A percentile compares a stretch with the other conserved stretches of the same genome.
These are phyloP conservation scores for Anneissia japonica DNA, from an alignment of 35 echinoderm and acorn worm species.

Conservation along the genomic window DNA sequence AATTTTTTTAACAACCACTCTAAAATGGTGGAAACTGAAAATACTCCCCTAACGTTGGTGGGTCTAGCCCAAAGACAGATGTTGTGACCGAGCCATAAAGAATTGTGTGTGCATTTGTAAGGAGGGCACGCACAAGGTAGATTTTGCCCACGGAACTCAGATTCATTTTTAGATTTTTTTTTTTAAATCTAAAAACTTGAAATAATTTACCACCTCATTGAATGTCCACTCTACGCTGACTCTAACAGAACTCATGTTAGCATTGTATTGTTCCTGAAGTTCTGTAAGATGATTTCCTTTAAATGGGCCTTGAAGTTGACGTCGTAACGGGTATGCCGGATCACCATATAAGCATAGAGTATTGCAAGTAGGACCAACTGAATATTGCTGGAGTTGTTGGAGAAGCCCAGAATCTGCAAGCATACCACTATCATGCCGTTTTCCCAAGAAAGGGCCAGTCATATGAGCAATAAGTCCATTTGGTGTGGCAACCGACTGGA, in stretches of 20 bases:
- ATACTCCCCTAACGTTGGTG: too few species aligned
- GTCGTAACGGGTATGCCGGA: conserved; percentile 37
- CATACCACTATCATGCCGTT: background rate
- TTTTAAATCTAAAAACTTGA: conserved; percentile 34
- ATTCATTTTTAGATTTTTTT: conserved; percentile 40
- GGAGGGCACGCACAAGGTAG: conserved; percentile 23
- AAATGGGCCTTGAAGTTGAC: conserved; percentile 8
- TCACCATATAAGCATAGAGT: conserved; percentile 52
- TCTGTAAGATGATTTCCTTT: conserved; percentile 22
- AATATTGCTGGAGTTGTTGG: background rate
- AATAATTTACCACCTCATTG: conserved; percentile 23
- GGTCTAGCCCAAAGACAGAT: too few species aligned
- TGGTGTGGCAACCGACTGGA: conserved; percentile 4
- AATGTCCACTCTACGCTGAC: conserved; percentile 43
- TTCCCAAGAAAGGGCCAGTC: background rate
- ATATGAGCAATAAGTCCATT: background rate
- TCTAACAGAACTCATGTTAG: conserved; percentile 7
- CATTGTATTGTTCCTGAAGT: conserved; percentile 23
- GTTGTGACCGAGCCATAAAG: too few species aligned
- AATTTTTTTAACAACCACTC: too few species aligned
- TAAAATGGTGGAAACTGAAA: too few species aligned
- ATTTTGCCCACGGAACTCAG: conserved; percentile 29
- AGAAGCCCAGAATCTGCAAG: background rate
- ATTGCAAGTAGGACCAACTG: too few species aligned
- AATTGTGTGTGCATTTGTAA: conserved; percentile 30